Base-by-base conservation (phyloP, 2,113 vertebrate genomes). In the Uria aalge region DNA sequence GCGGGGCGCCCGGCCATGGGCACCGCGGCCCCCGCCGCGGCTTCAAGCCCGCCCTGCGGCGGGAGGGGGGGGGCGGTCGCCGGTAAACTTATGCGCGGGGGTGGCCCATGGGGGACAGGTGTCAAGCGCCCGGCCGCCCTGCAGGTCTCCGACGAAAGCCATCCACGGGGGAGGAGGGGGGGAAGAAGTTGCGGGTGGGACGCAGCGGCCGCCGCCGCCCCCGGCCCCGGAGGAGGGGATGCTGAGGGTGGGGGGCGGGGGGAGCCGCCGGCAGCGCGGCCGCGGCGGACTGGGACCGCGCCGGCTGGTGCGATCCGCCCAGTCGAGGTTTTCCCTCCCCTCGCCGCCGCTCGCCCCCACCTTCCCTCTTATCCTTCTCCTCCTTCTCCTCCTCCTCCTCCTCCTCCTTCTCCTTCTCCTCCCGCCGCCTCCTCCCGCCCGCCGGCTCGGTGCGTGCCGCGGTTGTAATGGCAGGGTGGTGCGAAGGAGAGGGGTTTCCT, bases 281-380 rank as follows among this genome's bases (percentile, higher is more conserved):
- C 69, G 69, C 95, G 63, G 96, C 96, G 90, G 88, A 53, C 93
- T 69, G 91, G 81, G 83, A 94, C 86, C 83, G 79, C 79, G 87
- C 92, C 89, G 96, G 95, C 95, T 95, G 94, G 66, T 91, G 97
- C 74, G 93, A 77, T 16, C 97, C 94, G 67, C 94, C 96, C 96
- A 94, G 85, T 79, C 75, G 86, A 83, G 93, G 82, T 77, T 89
- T 88, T 92, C 92, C 96, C 96, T 88, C 88, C 90, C 91, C 53
- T 87, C 90, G 52, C 88, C 32, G 83, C 75, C 69, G 41, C 57
- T 76, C 82, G 69, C 84, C 94, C 94, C 75, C 66, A 52, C 78
- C 90, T 81, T 77, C 82, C 78, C 89, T 40, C 53, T 30, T 38
- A 22, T 36, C 57, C n/a, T 24, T n/a, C 62, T 38, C 48, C n/a